These are phyloP conservation scores for Plodia interpunctella DNA, from an alignment of 1,140 invertebrate genomes.

Conservation along the genomic window DNA sequence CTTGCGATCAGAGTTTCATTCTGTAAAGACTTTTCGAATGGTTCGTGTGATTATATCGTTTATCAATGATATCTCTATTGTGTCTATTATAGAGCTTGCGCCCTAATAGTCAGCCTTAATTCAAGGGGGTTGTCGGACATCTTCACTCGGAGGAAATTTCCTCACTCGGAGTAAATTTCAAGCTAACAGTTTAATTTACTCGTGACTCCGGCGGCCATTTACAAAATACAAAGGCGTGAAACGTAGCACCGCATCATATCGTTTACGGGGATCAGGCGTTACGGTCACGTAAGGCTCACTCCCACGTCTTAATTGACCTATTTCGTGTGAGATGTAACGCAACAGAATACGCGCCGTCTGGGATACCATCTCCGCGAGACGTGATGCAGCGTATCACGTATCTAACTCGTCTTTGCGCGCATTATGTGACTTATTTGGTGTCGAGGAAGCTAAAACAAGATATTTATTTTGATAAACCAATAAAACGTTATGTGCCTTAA, in stretches of 20 bases:
- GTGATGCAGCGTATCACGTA: slow-evolving; percentile 47
- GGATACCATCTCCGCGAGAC: slow-evolving; percentile 67
- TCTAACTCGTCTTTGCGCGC: not conserved
- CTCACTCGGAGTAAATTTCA: not conserved
- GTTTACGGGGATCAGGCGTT: slow-evolving; percentile 51
- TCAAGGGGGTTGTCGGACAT: not conserved
- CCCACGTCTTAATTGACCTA: slow-evolving; percentile 75
- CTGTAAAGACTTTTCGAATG: not conserved
- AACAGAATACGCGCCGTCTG: slow-evolving; percentile 41
- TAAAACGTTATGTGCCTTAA: not conserved
- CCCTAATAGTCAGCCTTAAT: not conserved
- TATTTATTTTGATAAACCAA: not conserved
- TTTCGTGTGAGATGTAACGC: slow-evolving; percentile 65
- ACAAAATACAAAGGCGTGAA: slow-evolving; percentile 62
- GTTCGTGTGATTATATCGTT: not conserved
- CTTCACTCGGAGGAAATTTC: not conserved
- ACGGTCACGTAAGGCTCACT: slow-evolving; percentile 69
- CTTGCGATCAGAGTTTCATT: not conserved
- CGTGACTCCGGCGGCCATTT: slow-evolving; percentile 34
- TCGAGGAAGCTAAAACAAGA: not conserved
- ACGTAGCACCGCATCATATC: slow-evolving; percentile 57
- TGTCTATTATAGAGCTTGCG: too few relatives aligned
- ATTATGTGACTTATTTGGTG: slow-evolving; percentile 6
- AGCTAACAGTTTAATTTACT: slow-evolving; percentile 12
- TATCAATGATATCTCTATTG: too few relatives aligned